Conservation (phyloP, 2,113 vertebrate species). For the Centropus unirufus region DNA sequence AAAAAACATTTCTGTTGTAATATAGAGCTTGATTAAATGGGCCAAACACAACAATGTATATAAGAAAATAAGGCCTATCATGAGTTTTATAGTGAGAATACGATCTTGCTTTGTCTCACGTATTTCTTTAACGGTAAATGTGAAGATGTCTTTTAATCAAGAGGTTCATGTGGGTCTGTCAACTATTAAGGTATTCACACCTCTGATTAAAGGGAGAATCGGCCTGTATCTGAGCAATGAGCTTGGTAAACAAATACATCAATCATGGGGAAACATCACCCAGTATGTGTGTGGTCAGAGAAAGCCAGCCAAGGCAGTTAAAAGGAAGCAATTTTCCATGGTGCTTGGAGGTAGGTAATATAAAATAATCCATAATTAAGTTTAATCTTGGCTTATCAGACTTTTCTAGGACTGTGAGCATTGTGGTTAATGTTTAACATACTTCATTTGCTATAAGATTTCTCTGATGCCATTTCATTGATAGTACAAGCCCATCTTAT, state of each 20-base stretch:
- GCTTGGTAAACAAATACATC: conserved; percentile 62
- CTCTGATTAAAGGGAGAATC: conserved; percentile 67
- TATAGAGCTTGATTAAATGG: not conserved
- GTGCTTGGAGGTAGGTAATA: conserved; percentile 66
- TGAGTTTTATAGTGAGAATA: not conserved
- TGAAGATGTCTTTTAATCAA: conserved; percentile 60
- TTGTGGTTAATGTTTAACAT: conserved; percentile 50
- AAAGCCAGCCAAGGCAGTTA: conserved; percentile 59
- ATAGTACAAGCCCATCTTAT: not conserved
- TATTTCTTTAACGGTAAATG: not conserved
- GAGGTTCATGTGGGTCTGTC: conserved; percentile 52
- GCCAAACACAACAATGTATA: not conserved
- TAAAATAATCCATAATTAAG: conserved; percentile 72
- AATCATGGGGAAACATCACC: conserved; percentile 53
- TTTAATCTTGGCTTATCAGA: conserved; percentile 64
- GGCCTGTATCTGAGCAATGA: conserved; percentile 38
- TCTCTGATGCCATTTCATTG: conserved; percentile 7
- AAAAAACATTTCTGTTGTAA: not conserved
- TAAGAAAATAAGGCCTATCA: not conserved
- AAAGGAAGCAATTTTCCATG: conserved; percentile 72
- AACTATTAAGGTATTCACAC: conserved; percentile 61
- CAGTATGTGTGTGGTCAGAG: conserved; percentile 37
- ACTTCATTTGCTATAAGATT: not conserved
- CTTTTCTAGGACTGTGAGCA: conserved; percentile 36
- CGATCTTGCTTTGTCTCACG: not conserved